Percentiles rank a stretch among this genome's conserved stretches.
phyloP scores from a whole-genome alignment of 2,888 invertebrate species.

The Cheilosia variabilis region DNA sequence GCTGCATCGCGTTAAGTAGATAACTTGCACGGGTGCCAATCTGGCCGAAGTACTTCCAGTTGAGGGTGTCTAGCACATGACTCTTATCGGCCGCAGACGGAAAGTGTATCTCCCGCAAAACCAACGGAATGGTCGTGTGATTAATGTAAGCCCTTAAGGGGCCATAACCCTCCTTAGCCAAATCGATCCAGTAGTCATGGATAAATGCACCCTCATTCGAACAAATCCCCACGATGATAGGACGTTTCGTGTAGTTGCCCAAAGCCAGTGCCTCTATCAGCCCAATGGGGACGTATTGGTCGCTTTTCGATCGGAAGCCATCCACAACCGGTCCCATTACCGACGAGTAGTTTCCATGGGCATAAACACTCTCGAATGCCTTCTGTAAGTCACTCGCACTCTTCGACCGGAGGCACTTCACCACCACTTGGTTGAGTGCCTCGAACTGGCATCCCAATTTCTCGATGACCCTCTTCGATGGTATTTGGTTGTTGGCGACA shows the following conservation, averaged over 20 bases:
- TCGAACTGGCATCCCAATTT: constrained; percentile 85
- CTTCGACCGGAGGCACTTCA: constrained; percentile 87
- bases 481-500: constrained; percentile 79
- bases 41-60: constrained; percentile 82
- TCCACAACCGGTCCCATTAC: constrained; percentile 87
- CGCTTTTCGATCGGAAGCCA: constrained; percentile 57
- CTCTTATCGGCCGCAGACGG: constrained; percentile 77
- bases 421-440: constrained; percentile 84
- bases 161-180: constrained; percentile 85
- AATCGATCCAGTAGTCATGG: constrained; percentile 86
- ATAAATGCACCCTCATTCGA: constrained; percentile 87
- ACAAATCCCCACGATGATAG: constrained; percentile 88
- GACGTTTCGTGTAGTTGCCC: constrained; percentile 85
- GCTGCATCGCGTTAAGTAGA: constrained; percentile 81
- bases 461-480: constrained; percentile 83
- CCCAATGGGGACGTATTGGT: constrained; percentile 83
- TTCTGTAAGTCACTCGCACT: constrained; percentile 86
- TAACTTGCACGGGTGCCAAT: constrained; percentile 77
- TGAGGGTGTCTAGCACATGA: constrained; percentile 80
- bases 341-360: constrained; percentile 86
- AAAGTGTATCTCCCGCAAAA: constrained; percentile 84
- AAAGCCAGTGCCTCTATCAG: constrained; percentile 84
- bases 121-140: constrained; percentile 86
- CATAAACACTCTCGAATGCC: constrained; percentile 85
- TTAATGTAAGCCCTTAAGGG: constrained; percentile 86